Evolutionary conservation across 30 jellyfish, hydroid and myxozoan genomes (phyloP).

Genomic region (Aurelia coerulea): DNA sequence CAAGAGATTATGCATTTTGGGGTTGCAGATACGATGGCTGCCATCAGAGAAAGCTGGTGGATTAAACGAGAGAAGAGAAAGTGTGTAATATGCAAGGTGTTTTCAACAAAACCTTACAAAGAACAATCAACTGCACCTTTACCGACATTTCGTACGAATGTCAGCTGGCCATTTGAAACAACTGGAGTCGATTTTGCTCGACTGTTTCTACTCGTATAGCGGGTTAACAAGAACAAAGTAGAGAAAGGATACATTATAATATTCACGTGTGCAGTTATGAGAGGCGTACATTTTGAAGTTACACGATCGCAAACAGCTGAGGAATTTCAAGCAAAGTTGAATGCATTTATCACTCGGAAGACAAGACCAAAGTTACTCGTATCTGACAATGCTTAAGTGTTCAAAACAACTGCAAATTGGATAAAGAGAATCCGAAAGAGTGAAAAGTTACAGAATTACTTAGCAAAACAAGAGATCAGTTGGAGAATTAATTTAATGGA

Average conservation of each 20-base stretch:
- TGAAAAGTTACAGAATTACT: conserved; percentile 7
- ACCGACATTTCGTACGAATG: background rate
- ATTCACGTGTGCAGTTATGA: conserved; percentile 19
- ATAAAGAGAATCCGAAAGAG: conserved; percentile 6
- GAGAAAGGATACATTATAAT: conserved; percentile 23
- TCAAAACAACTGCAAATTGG: conserved; percentile 40
- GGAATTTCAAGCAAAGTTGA: conserved; percentile 12
- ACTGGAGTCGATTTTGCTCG: conserved; percentile 51
- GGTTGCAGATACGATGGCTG: conserved; percentile 1
- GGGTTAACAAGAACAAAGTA: conserved; percentile 33
- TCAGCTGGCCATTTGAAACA: conserved; percentile 14
- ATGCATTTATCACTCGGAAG: background rate
- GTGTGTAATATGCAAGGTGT: conserved; percentile 37
- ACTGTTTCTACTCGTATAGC: background rate
- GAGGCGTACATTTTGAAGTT: too few relatives aligned
- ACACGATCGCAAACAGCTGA: conserved; percentile 39
- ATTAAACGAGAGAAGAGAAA: conserved; percentile 7
- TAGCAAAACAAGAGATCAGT: background rate
- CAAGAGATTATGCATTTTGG: conserved; percentile 7
- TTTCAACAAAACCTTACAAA: conserved; percentile 28
- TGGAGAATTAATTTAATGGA: conserved; percentile 22
- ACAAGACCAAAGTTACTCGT: conserved; percentile 14
- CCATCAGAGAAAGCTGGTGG: conserved; percentile 31
- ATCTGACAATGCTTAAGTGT: background rate
- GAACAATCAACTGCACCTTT: conserved; percentile 15